Evolutionary conservation across 2,888 invertebrate species (phyloP).

Genomic region (Emmelina monodactyla): DNA sequence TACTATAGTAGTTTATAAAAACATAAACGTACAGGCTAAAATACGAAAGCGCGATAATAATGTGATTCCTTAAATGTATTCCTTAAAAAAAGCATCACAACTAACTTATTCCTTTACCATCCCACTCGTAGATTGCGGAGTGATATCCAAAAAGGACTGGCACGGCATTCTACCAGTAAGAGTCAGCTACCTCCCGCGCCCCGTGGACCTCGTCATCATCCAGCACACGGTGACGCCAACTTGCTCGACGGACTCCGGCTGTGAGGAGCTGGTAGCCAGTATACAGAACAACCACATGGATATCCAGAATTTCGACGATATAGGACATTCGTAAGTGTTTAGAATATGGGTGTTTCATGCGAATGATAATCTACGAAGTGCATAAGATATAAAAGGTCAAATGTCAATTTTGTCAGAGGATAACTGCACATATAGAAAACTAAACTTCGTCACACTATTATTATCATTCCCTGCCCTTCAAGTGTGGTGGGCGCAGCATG

Average conservation of each 20-base stretch:
- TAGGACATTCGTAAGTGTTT: constrained; percentile 62
- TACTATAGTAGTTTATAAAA: too few species aligned
- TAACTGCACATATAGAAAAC: too few species aligned
- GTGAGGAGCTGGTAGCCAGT: constrained; percentile 43
- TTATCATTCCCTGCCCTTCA: too few species aligned
- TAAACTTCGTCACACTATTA: too few species aligned
- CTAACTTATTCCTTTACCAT: neutral
- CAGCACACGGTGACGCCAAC: constrained; percentile 62
- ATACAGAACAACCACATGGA: constrained; percentile 64
- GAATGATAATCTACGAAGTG: too few species aligned
- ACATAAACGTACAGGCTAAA: too few species aligned
- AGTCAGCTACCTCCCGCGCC: constrained; percentile 66
- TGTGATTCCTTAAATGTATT: constrained; percentile 1
- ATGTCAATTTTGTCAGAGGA: too few species aligned
- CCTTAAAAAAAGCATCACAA: too few species aligned
- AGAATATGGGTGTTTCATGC: too few species aligned
- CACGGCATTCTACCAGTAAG: constrained; percentile 50
- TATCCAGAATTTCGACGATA: constrained; percentile 50
- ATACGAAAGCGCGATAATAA: too few species aligned
- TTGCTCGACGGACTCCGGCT: constrained; percentile 48
- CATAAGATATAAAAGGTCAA: too few species aligned
- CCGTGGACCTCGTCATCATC: constrained; percentile 62
- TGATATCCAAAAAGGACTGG: constrained; percentile 68
- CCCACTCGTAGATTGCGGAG: constrained; percentile 23
- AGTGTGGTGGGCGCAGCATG: too few species aligned